These are phyloP conservation scores for Dryobates pubescens DNA, from an alignment of 2,797 vertebrate species.

Conservation along the genomic window DNA sequence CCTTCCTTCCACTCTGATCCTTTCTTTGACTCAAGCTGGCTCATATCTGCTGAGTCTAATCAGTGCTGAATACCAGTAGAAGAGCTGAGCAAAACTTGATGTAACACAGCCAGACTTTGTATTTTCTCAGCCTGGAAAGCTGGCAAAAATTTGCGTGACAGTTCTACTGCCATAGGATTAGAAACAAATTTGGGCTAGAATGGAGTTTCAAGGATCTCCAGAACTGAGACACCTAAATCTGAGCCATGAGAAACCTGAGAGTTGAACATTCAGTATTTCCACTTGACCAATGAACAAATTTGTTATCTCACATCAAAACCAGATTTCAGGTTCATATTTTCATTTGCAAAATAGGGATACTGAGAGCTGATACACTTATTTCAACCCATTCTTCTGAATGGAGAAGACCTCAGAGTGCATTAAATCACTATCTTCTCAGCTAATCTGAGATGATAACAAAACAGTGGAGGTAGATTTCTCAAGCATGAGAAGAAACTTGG, in stretches of 20 bases:
- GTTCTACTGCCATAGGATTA: background rate
- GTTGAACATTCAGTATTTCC: background rate
- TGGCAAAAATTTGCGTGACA: background rate
- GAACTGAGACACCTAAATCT: background rate
- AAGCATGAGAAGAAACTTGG: background rate
- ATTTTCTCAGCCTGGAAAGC: background rate
- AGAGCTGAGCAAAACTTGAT: background rate
- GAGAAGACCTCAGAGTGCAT: background rate
- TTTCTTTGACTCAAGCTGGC: background rate
- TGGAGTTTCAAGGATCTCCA: background rate
- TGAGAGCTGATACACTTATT: background rate
- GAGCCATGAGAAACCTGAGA: background rate
- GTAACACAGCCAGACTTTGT: background rate
- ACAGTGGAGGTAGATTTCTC: background rate
- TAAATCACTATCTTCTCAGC: fast-evolving
- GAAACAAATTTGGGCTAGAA: background rate
- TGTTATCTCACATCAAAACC: background rate
- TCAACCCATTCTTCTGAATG: background rate
- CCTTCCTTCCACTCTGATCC: background rate
- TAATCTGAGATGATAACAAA: background rate
- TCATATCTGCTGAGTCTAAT: background rate
- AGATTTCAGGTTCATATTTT: background rate
- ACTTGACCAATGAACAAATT: background rate
- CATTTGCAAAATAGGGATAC: background rate
- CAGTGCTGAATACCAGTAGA: background rate